Evolutionary conservation across 1,140 invertebrate genomes (phyloP).

Genomic region (Drosophila dunni): DNA sequence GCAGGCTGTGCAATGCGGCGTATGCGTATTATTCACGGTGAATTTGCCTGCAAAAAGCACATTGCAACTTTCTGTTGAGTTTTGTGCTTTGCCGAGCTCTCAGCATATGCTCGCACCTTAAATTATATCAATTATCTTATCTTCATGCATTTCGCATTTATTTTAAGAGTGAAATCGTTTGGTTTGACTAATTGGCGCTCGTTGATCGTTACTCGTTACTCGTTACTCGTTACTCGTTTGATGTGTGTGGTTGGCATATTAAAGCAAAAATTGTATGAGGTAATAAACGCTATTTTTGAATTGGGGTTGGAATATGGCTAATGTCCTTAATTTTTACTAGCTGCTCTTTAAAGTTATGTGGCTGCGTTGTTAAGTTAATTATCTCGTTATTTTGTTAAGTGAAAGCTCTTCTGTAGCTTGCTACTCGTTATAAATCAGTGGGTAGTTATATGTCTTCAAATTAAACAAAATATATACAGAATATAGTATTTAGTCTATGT

Average conservation of each 20-base stretch:
- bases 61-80: conserved; percentile 4
- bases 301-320: too few species aligned
- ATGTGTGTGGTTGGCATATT: background rate
- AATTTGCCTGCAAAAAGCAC: conserved; percentile 9
- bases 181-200: background rate
- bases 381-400: background rate
- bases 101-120: conserved; percentile 8
- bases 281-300: too few species aligned
- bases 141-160: background rate
- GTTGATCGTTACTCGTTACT: background rate
- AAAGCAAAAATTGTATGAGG: background rate
- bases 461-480: too few species aligned
- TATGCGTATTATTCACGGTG: conserved; percentile 26
- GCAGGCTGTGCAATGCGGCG: conserved; percentile 29
- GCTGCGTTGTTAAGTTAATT: too few species aligned
- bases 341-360: too few species aligned
- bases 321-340: too few species aligned
- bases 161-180: background rate
- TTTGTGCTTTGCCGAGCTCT: background rate
- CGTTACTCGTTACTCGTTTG: background rate
- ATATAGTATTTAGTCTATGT: too few species aligned
- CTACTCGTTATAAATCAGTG: too few species aligned
- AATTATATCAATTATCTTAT: conserved; percentile 3
- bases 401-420: too few species aligned
- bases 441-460: too few species aligned